Evolutionary conservation across 53 echinoderm and acorn worm species (phyloP).

Genomic region (Apostichopus leukothele): DNA sequence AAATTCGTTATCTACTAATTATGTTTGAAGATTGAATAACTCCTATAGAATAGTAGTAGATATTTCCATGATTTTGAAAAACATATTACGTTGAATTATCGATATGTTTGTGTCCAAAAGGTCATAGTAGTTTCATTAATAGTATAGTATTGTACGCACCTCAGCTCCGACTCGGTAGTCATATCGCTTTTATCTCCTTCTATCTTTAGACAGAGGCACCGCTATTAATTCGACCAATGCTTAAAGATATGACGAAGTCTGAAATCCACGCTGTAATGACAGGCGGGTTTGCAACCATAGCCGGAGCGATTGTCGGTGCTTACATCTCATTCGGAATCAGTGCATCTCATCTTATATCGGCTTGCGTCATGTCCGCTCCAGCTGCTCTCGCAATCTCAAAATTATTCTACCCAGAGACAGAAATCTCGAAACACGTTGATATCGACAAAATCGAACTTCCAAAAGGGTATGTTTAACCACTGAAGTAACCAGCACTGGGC

Average conservation of each 20-base stretch:
- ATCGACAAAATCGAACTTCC: conserved; percentile 51
- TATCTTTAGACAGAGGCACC: conserved; percentile 81
- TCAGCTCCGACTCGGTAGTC: too few relatives aligned
- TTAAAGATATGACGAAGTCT: conserved; percentile 82
- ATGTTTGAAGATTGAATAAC: too few relatives aligned
- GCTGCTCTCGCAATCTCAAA: conserved; percentile 72
- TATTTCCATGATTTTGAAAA: too few relatives aligned
- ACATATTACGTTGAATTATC: too few relatives aligned
- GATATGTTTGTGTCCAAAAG: too few relatives aligned
- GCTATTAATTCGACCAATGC: conserved; percentile 71
- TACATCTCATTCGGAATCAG: conserved; percentile 65
- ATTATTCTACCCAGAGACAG: conserved; percentile 70
- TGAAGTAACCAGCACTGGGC: too few relatives aligned
- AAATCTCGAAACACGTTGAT: conserved; percentile 52
- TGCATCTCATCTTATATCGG: conserved; percentile 64
- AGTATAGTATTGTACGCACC: too few relatives aligned
- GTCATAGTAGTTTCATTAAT: too few relatives aligned
- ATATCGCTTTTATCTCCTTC: too few relatives aligned
- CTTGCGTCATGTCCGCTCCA: conserved; percentile 75
- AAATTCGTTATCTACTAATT: too few relatives aligned
- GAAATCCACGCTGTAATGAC: conserved; percentile 97
- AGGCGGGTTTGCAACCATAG: conserved; percentile 91
- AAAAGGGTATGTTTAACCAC: conserved; percentile 44
- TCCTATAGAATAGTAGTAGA: too few relatives aligned
- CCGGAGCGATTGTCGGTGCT: conserved; percentile 64